Evolutionary conservation across 2,113 vertebrate species (phyloP).

Genomic region (Promerops cafer): DNA sequence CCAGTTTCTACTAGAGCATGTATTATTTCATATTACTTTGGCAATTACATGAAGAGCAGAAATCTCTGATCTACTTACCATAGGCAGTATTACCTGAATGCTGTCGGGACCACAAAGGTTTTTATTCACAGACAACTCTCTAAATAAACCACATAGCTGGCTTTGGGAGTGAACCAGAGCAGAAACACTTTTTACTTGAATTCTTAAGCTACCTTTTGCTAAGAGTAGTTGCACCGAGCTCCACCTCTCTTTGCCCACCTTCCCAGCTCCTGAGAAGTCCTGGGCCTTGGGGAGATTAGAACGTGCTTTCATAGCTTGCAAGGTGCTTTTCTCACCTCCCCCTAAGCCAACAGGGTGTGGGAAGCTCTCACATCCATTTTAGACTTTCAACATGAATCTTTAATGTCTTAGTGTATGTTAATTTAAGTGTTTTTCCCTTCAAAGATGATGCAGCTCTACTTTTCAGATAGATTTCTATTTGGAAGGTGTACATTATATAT

Average conservation of each 20-base stretch:
- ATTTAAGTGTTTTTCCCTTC: neutral
- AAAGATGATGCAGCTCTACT: neutral
- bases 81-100: neutral
- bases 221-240: neutral
- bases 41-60: neutral
- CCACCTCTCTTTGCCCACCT: neutral
- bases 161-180: neutral
- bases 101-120: rapidly evolving
- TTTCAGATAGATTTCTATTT: neutral
- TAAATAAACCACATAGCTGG: neutral
- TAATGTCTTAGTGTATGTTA: neutral
- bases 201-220: neutral
- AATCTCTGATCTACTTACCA: neutral
- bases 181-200: neutral
- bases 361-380: neutral
- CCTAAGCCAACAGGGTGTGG: neutral
- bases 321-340: neutral
- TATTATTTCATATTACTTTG: neutral
- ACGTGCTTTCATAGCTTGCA: neutral
- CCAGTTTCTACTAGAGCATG: neutral
- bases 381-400: neutral
- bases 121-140: neutral
- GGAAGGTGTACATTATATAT: neutral
- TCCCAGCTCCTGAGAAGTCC: neutral
- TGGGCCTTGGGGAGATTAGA: neutral